A percentile compares a stretch with the other conserved stretches of the same genome.
Conservation (phyloP, 2,888 invertebrate species). For the Allolobophora icterica region DNA sequence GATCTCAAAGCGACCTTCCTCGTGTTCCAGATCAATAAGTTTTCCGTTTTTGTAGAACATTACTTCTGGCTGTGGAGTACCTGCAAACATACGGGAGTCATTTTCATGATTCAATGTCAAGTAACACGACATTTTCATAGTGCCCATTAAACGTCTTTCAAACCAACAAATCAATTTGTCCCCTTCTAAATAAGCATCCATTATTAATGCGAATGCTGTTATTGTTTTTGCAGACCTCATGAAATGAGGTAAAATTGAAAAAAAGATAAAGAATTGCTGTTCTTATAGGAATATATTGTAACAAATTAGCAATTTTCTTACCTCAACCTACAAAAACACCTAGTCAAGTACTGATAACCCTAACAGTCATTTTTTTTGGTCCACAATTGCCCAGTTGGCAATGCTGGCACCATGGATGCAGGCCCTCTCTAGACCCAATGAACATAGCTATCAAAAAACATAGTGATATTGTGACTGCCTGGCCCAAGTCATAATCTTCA, state of each 20-base stretch:
- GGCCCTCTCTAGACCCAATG: too few relatives aligned
- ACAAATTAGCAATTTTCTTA: neutral
- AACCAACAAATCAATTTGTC: too few relatives aligned
- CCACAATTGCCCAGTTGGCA: too few relatives aligned
- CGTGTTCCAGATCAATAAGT: slow-evolving; percentile 37
- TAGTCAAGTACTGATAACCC: neutral
- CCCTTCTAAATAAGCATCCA: neutral
- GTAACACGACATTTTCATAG: neutral
- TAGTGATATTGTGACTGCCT: too few relatives aligned
- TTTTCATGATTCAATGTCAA: neutral
- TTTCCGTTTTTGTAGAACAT: slow-evolving; percentile 47
- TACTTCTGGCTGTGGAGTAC: slow-evolving; percentile 45
- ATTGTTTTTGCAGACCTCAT: neutral
- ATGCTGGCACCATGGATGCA: too few relatives aligned
- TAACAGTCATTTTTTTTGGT: too few relatives aligned
- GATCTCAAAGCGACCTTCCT: slow-evolving; percentile 35
- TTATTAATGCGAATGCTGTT: neutral
- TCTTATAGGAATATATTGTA: neutral
- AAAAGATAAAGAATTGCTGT: neutral
- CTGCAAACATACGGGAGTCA: slow-evolving; percentile 24
- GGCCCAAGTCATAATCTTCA: too few relatives aligned
- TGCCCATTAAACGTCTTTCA: neutral
- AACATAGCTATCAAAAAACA: too few relatives aligned
- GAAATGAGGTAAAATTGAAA: neutral
- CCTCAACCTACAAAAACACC: neutral